phyloP scores from a whole-genome alignment of 2,113 vertebrate genomes.

The Poicephalus meyeri region DNA sequence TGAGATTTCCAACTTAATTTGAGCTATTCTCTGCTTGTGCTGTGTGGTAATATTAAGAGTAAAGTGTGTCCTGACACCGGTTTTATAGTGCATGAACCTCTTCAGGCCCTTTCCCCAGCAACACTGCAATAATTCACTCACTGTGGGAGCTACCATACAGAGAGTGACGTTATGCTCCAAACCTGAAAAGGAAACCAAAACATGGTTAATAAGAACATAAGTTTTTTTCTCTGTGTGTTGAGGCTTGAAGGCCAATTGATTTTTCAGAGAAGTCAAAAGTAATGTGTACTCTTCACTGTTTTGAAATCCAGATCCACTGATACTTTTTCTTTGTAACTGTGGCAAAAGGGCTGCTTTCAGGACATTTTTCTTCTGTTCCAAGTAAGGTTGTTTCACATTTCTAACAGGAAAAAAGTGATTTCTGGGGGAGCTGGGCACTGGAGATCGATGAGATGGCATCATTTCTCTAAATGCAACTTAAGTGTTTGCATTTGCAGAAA shows the following conservation, averaged over 20 bases:
- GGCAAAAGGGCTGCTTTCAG: not conserved
- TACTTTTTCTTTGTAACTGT: conserved; percentile 19
- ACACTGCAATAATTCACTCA: not conserved
- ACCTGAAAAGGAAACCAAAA: not conserved
- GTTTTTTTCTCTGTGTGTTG: not conserved
- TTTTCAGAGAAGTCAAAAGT: conserved; percentile 32
- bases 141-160: not conserved
- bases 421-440: not conserved
- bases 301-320: conserved; percentile 22
- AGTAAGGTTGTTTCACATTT: conserved; percentile 39
- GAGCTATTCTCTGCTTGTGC: not conserved
- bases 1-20: conserved; percentile 50
- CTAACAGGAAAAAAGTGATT: conserved; percentile 2
- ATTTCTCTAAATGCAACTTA: not conserved
- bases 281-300: conserved; percentile 23
- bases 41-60: not conserved
- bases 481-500: not conserved
- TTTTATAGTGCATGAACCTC: not conserved
- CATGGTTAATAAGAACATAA: not conserved
- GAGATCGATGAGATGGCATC: not conserved
- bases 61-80: not conserved
- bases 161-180: not conserved
- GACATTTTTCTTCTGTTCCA: conserved; percentile 3
- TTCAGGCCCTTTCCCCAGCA: not conserved
- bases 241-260: conserved; percentile 10